Conservation (phyloP, 2,113 vertebrate species). For the Vicugna pacos region DNA sequence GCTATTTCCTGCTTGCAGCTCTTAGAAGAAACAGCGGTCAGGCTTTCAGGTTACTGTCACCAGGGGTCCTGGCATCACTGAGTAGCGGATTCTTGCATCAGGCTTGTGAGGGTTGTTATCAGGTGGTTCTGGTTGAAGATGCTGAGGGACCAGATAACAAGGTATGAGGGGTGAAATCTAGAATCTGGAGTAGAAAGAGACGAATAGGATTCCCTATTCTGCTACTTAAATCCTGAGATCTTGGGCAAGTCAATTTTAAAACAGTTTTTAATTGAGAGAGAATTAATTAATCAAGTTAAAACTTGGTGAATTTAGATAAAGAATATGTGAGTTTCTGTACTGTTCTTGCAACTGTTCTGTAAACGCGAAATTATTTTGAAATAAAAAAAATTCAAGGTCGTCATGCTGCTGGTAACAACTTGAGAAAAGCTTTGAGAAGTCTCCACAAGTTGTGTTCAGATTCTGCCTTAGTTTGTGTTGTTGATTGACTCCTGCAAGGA, state of each 20-base stretch:
- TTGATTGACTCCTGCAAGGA: background rate
- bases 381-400: background rate
- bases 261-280: background rate
- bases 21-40: constrained; percentile 39
- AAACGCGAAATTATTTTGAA: constrained; percentile 28
- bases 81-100: background rate
- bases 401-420: background rate
- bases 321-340: background rate
- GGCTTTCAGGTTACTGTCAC: constrained; percentile 13
- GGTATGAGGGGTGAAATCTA: background rate
- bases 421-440: background rate
- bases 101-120: background rate
- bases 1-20: constrained; percentile 68
- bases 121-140: background rate
- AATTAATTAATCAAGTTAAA: background rate
- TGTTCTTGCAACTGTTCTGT: background rate
- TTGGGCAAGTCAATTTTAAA: background rate
- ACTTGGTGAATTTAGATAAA: background rate
- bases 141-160: background rate
- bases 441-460: background rate
- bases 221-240: background rate
- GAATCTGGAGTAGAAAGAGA: background rate
- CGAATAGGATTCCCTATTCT: background rate
- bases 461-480: background rate
- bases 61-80: background rate